A percentile compares a stretch with the other conserved stretches of the same genome.
These are phyloP conservation scores for Leuctra nigra DNA, from an alignment of 2,888 invertebrate species.

Conservation along the genomic window DNA sequence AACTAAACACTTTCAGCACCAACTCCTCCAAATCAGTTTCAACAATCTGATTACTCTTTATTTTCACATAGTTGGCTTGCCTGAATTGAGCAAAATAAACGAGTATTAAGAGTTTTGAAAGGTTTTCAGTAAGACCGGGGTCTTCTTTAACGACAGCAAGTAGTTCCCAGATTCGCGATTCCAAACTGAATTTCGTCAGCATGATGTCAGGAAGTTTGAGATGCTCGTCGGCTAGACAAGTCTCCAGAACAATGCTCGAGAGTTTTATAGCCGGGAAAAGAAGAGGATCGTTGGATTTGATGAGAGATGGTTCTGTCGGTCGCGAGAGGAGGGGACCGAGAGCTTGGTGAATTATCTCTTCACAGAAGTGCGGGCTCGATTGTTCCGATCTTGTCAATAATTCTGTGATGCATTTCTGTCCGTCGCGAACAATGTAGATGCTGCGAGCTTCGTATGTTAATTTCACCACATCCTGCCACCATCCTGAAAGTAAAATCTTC, in stretches of 20 bases:
- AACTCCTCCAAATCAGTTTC: conserved; percentile 11
- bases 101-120: conserved; percentile 20
- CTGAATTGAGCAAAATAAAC: conserved; percentile 20
- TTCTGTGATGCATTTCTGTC: conserved; percentile 53
- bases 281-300: conserved; percentile 27
- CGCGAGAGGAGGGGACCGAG: conserved; percentile 46
- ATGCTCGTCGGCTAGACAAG: conserved; percentile 8
- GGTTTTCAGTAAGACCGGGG: conserved; percentile 3
- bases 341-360: conserved; percentile 49
- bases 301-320: background rate
- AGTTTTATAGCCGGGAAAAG: conserved; percentile 37
- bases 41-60: background rate
- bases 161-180: conserved; percentile 16
- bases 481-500: conserved; percentile 45
- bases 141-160: conserved; percentile 9
- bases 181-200: conserved; percentile 19
- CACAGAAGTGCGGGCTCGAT: conserved; percentile 46
- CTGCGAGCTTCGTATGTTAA: conserved; percentile 60
- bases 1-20: conserved; percentile 23
- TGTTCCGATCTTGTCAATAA: conserved; percentile 51
- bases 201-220: conserved; percentile 1
- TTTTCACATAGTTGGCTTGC: background rate
- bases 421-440: conserved; percentile 61
- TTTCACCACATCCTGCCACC: conserved; percentile 58
- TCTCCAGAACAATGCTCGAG: conserved; percentile 47